phyloP scores from a whole-genome alignment of 2,888 invertebrate species.

The Netelia inedita region DNA sequence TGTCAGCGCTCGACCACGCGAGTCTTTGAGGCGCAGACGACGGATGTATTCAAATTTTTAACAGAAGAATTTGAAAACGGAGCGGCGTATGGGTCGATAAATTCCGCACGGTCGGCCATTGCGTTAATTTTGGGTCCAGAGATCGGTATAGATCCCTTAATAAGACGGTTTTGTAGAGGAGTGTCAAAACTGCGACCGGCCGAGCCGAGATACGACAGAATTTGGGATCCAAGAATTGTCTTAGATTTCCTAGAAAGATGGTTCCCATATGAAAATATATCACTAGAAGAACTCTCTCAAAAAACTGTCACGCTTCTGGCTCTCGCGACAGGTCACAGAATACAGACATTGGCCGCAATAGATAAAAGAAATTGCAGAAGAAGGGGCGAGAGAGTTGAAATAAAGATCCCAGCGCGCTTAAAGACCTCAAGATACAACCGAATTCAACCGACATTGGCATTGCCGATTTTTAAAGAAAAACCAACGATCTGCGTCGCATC shows the following conservation, averaged over 20 bases:
- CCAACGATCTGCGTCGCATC: slow-evolving; percentile 64
- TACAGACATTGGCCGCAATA: slow-evolving; percentile 66
- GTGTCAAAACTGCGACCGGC: slow-evolving; percentile 67
- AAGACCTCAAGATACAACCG: slow-evolving; percentile 64
- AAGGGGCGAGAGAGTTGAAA: slow-evolving; percentile 51
- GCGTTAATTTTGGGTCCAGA: slow-evolving; percentile 59
- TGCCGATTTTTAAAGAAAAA: slow-evolving; percentile 63
- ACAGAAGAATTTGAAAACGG: slow-evolving; percentile 50
- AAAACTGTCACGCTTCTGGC: slow-evolving; percentile 65
- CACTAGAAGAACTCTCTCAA: slow-evolving; percentile 52
- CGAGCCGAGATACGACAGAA: slow-evolving; percentile 67
- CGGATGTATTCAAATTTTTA: slow-evolving; percentile 58
- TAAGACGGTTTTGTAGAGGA: slow-evolving; percentile 71
- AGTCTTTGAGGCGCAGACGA: slow-evolving; percentile 36
- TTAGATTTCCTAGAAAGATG: slow-evolving; percentile 65
- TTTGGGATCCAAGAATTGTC: slow-evolving; percentile 71
- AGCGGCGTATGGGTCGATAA: slow-evolving; percentile 59
- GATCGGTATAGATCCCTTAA: slow-evolving; percentile 57
- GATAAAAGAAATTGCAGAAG: slow-evolving; percentile 50
- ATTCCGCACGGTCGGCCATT: slow-evolving; percentile 56
- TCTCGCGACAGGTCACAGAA: slow-evolving; percentile 65
- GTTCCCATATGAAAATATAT: slow-evolving; percentile 37
- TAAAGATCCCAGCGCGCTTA: slow-evolving; percentile 54
- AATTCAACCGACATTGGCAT: slow-evolving; percentile 64
- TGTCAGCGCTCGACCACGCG: slow-evolving; percentile 38